phyloP scores from a whole-genome alignment of 2,888 invertebrate species.

The Andrena minutula region DNA sequence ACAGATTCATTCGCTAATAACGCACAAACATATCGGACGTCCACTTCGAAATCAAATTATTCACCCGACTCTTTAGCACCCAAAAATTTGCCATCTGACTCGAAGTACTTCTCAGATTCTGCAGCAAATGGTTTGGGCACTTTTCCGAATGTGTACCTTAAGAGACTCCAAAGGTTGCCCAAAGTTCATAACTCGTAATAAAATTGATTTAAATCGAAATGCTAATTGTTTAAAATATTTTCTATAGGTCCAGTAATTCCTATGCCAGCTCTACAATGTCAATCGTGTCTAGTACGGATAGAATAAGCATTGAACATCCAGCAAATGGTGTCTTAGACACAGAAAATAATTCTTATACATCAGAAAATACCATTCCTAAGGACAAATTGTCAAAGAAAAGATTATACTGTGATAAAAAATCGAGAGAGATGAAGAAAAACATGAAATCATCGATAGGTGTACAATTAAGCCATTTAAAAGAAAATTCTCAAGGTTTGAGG shows the following conservation, averaged over 20 bases:
- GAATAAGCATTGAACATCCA: neutral
- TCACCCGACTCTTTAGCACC: constrained; percentile 6
- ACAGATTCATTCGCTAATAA: constrained; percentile 15
- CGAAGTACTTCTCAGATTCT: constrained; percentile 44
- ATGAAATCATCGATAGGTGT: constrained; percentile 33
- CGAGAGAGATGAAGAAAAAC: neutral
- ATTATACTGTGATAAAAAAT: neutral
- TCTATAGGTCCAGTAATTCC: constrained; percentile 22
- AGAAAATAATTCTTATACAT: neutral
- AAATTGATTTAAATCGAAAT: constrained; percentile 5
- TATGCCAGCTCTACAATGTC: constrained; percentile 14
- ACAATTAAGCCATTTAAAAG: constrained; percentile 7
- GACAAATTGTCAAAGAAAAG: constrained; percentile 6
- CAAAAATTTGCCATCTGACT: constrained; percentile 6
- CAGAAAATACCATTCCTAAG: neutral
- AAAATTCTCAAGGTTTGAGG: neutral
- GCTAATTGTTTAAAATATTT: neutral
- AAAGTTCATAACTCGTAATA: neutral
- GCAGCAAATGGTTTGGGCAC: neutral
- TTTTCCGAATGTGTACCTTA: neutral
- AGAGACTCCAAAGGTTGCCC: constrained; percentile 24
- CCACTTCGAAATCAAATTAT: constrained; percentile 17
- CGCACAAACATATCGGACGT: neutral
- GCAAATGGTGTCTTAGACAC: neutral
- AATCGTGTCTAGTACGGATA: neutral